These are phyloP conservation scores for Heterodera filipjevi DNA, from an alignment of 2,888 invertebrate species.

Conservation along the genomic window DNA sequence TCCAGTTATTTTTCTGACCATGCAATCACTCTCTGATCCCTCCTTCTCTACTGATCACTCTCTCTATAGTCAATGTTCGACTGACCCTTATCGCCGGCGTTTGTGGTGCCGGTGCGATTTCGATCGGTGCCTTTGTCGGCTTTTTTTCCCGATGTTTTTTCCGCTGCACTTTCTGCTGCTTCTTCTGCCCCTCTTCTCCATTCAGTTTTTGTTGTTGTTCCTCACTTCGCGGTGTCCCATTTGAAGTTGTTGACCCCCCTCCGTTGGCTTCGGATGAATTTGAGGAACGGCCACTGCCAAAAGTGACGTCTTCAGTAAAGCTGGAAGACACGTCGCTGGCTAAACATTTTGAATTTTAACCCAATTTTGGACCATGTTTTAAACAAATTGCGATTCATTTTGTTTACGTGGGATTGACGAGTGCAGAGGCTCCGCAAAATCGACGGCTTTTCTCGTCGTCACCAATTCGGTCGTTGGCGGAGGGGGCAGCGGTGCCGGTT, in stretches of 20 bases:
- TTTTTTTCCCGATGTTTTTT: slow-evolving; percentile 38
- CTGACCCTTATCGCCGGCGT: slow-evolving; percentile 1
- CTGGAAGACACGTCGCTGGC: slow-evolving; percentile 56
- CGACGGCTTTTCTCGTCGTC: slow-evolving; percentile 31
- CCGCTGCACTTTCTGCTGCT: slow-evolving; percentile 16
- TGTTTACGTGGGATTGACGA: slow-evolving; percentile 59
- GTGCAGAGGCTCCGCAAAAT: slow-evolving; percentile 58
- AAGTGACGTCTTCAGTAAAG: slow-evolving; percentile 23
- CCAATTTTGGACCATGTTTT: background rate
- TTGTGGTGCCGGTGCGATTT: background rate
- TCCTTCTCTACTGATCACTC: too few relatives aligned
- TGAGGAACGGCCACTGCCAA: slow-evolving; percentile 21
- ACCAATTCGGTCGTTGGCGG: slow-evolving; percentile 3
- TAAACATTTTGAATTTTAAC: slow-evolving; percentile 39
- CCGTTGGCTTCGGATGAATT: slow-evolving; percentile 14
- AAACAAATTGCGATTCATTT: too few relatives aligned
- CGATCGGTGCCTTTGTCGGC: background rate
- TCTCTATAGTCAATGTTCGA: too few relatives aligned
- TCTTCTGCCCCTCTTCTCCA: background rate
- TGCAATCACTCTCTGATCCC: too few relatives aligned
- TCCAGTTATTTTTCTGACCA: too few relatives aligned
- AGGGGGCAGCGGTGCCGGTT: slow-evolving; percentile 3
- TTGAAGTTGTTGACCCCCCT: background rate
- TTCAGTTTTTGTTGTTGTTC: background rate
- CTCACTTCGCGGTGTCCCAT: background rate